Percentiles rank a stretch among this genome's conserved stretches.
Conservation (phyloP, 2,888 invertebrate species). For the Drosophila flavopinicola region DNA sequence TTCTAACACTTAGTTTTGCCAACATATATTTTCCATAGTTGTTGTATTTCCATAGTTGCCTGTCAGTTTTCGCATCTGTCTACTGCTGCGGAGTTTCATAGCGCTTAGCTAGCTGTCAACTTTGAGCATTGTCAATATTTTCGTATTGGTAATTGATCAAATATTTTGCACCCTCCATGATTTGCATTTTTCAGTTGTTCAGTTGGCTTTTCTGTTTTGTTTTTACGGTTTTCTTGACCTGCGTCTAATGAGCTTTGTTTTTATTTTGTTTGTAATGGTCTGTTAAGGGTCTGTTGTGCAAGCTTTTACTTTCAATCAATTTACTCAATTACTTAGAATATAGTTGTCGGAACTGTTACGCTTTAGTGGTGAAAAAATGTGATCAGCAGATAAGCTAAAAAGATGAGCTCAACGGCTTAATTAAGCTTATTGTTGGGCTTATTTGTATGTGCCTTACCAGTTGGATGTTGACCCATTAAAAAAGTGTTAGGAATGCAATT, state of each 20-base stretch:
- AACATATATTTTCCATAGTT: constrained; percentile 18
- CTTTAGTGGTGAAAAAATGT: constrained; percentile 8
- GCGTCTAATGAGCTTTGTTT: constrained; percentile 13
- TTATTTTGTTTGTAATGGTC: constrained; percentile 19
- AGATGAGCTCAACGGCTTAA: constrained; percentile 25
- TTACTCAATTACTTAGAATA: constrained; percentile 37
- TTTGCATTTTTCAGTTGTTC: constrained; percentile 32
- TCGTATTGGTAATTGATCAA: constrained; percentile 60
- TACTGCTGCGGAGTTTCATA: constrained; percentile 66
- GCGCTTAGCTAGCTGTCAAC: constrained; percentile 62
- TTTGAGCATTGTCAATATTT: constrained; percentile 48
- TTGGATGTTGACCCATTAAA: constrained; percentile 9
- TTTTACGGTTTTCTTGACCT: constrained; percentile 47
- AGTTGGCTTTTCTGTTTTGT: constrained; percentile 6
- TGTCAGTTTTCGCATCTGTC: constrained; percentile 76
- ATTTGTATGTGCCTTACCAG: background rate
- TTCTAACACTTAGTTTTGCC: constrained; percentile 42
- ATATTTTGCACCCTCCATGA: constrained; percentile 50
- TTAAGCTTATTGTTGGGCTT: constrained; percentile 14
- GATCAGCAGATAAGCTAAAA: background rate
- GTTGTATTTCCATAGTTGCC: constrained; percentile 69
- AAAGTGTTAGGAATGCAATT: constrained; percentile 5
- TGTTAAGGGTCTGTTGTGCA: constrained; percentile 3
- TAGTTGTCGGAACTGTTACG: constrained; percentile 10
- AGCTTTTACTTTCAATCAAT: constrained; percentile 68